phyloP scores from a whole-genome alignment of 2,797 vertebrate species.

The Hydrocynus forskahlii region DNA sequence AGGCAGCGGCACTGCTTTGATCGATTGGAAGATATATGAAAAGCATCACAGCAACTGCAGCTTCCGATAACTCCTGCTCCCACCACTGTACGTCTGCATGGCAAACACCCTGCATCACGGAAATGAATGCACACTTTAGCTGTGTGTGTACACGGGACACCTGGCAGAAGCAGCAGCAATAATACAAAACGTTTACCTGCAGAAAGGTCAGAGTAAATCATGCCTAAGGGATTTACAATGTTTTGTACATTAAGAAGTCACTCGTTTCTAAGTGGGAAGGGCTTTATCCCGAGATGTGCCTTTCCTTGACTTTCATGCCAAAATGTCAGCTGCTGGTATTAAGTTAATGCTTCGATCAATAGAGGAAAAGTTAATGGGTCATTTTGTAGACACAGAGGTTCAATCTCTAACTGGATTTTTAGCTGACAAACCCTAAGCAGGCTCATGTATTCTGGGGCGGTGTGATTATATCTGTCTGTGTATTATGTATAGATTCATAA shows the following conservation, averaged over 20 bases:
- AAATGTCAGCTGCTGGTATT: neutral
- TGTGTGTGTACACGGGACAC: constrained; percentile 21
- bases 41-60: constrained; percentile 53
- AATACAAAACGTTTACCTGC: constrained; percentile 23
- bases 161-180: constrained; percentile 26
- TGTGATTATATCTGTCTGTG: neutral
- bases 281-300: neutral
- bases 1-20: constrained; percentile 50
- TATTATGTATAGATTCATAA: neutral
- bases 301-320: neutral
- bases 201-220: constrained; percentile 32
- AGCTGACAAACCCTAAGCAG: neutral
- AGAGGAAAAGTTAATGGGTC: neutral
- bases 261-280: neutral
- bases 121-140: constrained; percentile 37
- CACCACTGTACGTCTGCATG: constrained; percentile 22
- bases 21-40: constrained; percentile 61
- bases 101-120: constrained; percentile 50
- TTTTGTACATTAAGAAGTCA: neutral
- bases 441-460: neutral
- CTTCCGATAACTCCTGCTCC: constrained; percentile 59
- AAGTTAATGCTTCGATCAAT: neutral
- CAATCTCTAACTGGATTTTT: neutral
- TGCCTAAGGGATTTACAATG: neutral
- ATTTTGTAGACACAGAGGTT: neutral